Percentiles rank a stretch among this genome's conserved stretches.
phyloP scores from a whole-genome alignment of 2,113 vertebrate species.

The Rhynchomys soricoides region DNA sequence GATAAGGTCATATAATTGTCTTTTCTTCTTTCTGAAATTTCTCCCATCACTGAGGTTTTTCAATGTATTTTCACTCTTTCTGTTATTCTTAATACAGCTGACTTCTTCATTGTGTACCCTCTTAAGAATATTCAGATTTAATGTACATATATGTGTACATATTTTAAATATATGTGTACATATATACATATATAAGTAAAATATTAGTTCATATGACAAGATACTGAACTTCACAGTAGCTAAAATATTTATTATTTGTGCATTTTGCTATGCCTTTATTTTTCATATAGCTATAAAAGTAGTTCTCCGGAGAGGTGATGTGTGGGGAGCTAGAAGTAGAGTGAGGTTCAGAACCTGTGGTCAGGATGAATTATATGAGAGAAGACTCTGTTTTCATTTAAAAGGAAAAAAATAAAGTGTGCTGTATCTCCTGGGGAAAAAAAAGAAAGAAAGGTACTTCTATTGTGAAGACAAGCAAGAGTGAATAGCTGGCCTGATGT shows the following conservation, averaged over 20 bases:
- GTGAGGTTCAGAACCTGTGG: neutral
- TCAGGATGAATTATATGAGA: neutral
- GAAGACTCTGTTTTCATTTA: neutral
- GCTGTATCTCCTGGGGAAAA: neutral
- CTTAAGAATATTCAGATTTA: neutral
- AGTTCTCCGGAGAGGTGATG: neutral
- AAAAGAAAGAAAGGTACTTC: neutral
- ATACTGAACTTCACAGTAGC: no score
- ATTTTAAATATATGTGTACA: neutral
- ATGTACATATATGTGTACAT: neutral
- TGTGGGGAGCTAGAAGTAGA: no score
- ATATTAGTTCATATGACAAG: neutral
- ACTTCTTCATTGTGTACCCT: neutral
- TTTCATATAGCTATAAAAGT: neutral
- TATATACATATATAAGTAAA: neutral
- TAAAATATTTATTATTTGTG: neutral
- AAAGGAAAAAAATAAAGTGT: neutral
- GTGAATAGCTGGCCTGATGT: fast-evolving
- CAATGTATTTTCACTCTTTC: neutral
- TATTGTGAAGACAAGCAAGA: neutral
- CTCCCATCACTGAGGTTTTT: neutral
- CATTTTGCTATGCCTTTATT: no score
- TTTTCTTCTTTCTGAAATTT: neutral
- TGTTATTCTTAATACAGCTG: neutral
- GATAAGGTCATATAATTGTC: neutral